Evolutionary conservation across 2,113 vertebrate species (phyloP).

Genomic region (Symphodus melops): DNA sequence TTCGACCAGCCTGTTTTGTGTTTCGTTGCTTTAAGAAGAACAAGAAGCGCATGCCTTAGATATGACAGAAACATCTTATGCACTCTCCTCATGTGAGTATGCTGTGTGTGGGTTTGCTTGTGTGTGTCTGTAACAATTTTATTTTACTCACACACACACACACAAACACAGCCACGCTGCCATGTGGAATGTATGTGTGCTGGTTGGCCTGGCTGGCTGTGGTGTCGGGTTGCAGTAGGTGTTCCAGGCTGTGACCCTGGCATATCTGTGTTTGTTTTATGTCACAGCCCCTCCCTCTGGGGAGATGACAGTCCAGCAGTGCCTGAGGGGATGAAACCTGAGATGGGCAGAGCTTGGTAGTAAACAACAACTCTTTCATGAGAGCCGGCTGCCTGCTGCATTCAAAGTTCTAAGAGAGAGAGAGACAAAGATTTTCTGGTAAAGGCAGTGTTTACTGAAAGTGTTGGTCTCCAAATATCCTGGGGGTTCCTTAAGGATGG

Average conservation of each 20-base stretch:
- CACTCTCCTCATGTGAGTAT: conserved; percentile 27
- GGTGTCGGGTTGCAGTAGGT: conserved; percentile 73
- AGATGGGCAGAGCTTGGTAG: conserved; percentile 69
- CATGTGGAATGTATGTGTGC: conserved; percentile 57
- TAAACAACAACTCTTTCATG: conserved; percentile 80
- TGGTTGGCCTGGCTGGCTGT: background rate
- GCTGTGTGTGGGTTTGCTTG: conserved; percentile 33
- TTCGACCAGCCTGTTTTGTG: conserved; percentile 19
- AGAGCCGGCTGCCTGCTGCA: conserved; percentile 54
- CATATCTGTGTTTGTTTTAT: conserved; percentile 78
- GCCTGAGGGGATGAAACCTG: conserved; percentile 78
- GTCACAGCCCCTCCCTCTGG: conserved; percentile 73
- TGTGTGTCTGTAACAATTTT: conserved; percentile 37
- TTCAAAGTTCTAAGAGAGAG: conserved; percentile 44
- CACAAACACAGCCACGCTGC: conserved; percentile 53
- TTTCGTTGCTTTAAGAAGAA: conserved; percentile 29
- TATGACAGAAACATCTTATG: background rate
- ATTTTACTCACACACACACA: too few species aligned
- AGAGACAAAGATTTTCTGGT: conserved; percentile 49
- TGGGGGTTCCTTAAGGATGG: conserved; percentile 3
- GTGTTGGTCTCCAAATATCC: background rate
- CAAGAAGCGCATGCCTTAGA: conserved; percentile 15
- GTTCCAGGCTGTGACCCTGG: conserved; percentile 67
- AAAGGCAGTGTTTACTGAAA: conserved; percentile 42
- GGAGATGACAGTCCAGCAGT: conserved; percentile 72